Evolutionary conservation across 2,888 invertebrate species (phyloP).

Genomic region (Muscina levida): DNA sequence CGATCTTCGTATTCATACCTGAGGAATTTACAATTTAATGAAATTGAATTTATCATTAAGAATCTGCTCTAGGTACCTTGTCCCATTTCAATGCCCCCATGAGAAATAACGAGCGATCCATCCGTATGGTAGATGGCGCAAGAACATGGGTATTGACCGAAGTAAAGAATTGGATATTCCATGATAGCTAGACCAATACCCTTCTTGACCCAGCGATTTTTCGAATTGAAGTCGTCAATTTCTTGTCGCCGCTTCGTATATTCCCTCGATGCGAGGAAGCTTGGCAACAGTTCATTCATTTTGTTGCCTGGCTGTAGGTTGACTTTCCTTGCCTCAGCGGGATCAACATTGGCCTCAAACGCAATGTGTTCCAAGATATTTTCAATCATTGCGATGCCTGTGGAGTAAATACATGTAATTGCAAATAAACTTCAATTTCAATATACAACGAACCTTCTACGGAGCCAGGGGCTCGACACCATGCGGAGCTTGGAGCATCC

Average conservation of each 20-base stretch:
- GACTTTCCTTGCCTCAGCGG: conserved; percentile 81
- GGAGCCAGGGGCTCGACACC: conserved; percentile 83
- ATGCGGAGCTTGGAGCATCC: conserved; percentile 85
- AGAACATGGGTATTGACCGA: conserved; percentile 81
- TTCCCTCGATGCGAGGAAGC: conserved; percentile 81
- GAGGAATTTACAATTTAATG: background rate
- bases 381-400: conserved; percentile 82
- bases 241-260: conserved; percentile 82
- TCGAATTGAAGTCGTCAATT: conserved; percentile 83
- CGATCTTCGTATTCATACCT: conserved; percentile 82
- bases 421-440: background rate
- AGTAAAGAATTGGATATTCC: conserved; percentile 82
- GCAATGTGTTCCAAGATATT: conserved; percentile 85
- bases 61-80: conserved; percentile 82
- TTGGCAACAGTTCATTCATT: conserved; percentile 80
- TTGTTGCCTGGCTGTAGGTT: conserved; percentile 80
- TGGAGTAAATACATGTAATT: background rate
- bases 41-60: background rate
- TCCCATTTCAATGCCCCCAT: conserved; percentile 87
- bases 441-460: conserved; percentile 80
- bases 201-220: conserved; percentile 86
- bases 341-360: conserved; percentile 81
- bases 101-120: conserved; percentile 85
- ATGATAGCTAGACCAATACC: conserved; percentile 85
- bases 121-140: conserved; percentile 86